Percentiles rank a stretch among this genome's conserved stretches.
Evolutionary conservation across 2,888 invertebrate species (phyloP).

Genomic region (Thymelicus acteon): DNA sequence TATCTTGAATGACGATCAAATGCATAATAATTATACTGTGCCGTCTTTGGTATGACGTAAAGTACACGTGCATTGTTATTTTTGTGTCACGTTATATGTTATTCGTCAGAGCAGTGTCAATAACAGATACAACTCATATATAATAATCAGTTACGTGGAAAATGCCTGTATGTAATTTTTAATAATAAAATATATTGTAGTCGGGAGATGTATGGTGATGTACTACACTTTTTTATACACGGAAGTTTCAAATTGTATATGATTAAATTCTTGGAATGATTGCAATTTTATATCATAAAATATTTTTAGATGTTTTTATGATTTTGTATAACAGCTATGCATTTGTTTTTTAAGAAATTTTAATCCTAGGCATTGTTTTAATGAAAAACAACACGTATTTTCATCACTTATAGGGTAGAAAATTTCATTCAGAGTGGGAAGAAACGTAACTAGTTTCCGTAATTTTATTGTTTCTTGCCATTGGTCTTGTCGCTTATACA

Average conservation of each 20-base stretch:
- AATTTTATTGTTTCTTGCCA: slow-evolving; percentile 3
- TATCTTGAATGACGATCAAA: slow-evolving; percentile 32
- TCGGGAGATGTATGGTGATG: neutral
- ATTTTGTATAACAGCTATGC: no score
- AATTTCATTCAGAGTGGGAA: neutral
- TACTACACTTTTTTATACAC: no score
- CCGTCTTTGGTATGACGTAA: slow-evolving; percentile 24
- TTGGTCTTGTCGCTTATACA: neutral
- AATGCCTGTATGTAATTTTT: neutral
- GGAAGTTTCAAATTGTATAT: no score
- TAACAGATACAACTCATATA: neutral
- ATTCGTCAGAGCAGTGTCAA: slow-evolving; percentile 1
- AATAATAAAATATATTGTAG: neutral
- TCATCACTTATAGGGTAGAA: neutral
- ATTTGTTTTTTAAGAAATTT: no score
- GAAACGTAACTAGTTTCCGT: neutral
- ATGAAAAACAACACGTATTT: no score
- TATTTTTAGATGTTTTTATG: no score
- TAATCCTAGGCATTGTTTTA: no score
- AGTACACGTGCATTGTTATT: slow-evolving; percentile 21
- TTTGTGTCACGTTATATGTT: slow-evolving; percentile 7
- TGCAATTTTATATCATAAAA: no score
- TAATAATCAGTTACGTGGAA: neutral
- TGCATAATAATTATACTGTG: slow-evolving; percentile 31
- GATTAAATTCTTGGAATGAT: no score